phyloP scores from a whole-genome alignment of 2,888 invertebrate species.

The Xestoiulus laeticollis region DNA sequence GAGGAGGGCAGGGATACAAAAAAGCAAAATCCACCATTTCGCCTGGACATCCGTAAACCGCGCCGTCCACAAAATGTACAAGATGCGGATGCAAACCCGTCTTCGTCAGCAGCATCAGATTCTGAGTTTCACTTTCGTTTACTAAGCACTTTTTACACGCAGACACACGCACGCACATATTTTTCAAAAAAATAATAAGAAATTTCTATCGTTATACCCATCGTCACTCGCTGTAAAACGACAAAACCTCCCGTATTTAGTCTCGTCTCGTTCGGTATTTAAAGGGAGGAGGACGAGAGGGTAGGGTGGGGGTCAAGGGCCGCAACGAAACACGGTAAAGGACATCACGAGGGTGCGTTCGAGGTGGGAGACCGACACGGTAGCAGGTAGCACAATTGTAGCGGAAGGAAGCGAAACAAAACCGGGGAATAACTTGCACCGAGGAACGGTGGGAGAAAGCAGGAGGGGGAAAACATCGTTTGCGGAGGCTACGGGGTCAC shows the following conservation, averaged over 20 bases:
- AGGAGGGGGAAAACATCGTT: too few species aligned
- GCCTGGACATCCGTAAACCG: not conserved
- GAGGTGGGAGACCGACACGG: too few species aligned
- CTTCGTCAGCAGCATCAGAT: not conserved
- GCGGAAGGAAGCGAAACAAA: too few species aligned
- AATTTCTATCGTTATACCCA: conserved; percentile 13
- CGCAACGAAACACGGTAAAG: too few species aligned
- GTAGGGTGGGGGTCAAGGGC: too few species aligned
- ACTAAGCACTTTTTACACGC: not conserved
- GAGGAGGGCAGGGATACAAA: not conserved
- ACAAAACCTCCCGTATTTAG: conserved; percentile 1
- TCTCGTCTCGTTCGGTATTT: too few species aligned
- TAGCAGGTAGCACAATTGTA: too few species aligned
- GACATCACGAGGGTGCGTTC: not conserved
- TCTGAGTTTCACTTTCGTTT: not conserved
- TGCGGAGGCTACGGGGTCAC: too few species aligned
- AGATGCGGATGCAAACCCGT: not conserved
- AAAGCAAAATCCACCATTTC: not conserved
- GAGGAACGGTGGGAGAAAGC: too few species aligned
- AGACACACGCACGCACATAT: not conserved
- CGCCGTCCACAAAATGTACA: too few species aligned
- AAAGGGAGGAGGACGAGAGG: too few species aligned
- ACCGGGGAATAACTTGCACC: too few species aligned
- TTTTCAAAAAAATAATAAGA: not conserved
- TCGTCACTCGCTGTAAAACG: not conserved